Conservation (phyloP, 2,113 vertebrate species). For the Drymodes brunneopygia region DNA sequence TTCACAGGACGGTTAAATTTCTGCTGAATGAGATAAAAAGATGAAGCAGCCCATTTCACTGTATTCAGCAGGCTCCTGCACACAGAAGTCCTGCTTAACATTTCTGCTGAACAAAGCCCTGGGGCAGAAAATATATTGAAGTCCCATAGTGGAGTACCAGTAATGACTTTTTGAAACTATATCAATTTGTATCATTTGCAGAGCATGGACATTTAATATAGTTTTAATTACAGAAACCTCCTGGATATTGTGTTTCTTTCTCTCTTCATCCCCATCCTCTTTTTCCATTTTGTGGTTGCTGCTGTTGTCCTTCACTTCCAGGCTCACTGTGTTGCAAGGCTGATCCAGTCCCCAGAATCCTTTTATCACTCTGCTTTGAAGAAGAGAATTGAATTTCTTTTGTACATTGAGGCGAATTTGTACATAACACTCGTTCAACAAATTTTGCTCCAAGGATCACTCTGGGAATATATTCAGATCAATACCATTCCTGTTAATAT, state of each 20-base stretch:
- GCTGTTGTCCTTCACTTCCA: neutral
- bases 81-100: neutral
- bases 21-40: slow-evolving; percentile 22
- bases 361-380: slow-evolving; percentile 44
- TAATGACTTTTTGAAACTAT: slow-evolving; percentile 20
- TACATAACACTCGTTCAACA: slow-evolving; percentile 40
- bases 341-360: slow-evolving; percentile 2
- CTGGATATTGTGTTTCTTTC: neutral
- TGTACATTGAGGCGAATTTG: slow-evolving; percentile 33
- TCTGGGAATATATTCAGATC: slow-evolving; percentile 49
- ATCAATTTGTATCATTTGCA: slow-evolving; percentile 25
- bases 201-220: neutral
- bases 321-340: neutral
- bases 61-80: slow-evolving; percentile 27
- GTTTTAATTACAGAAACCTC: slow-evolving; percentile 35
- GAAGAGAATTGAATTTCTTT: slow-evolving; percentile 37
- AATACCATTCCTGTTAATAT: slow-evolving; percentile 41
- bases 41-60: neutral
- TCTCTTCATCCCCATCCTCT: neutral
- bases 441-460: slow-evolving; percentile 33
- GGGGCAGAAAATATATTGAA: slow-evolving; percentile 34
- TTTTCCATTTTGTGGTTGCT: neutral
- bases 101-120: slow-evolving; percentile 37
- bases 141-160: neutral
- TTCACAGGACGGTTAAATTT: slow-evolving; percentile 1